A percentile compares a stretch with the other conserved stretches of the same genome.
Conservation (phyloP, 2,888 invertebrate species). For the Spodoptera exigua region DNA sequence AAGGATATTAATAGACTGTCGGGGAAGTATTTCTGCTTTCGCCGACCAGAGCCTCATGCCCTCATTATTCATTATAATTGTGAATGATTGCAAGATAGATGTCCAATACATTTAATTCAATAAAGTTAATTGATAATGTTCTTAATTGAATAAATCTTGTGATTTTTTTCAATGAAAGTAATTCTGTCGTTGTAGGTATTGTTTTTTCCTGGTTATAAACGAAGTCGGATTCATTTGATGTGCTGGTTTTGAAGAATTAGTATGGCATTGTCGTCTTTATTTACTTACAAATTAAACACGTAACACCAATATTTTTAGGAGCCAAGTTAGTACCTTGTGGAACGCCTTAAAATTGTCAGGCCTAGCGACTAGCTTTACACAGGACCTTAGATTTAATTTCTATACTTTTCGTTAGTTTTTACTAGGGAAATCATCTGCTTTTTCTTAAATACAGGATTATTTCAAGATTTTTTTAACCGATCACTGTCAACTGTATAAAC, state of each 20-base stretch:
- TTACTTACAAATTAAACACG: neutral
- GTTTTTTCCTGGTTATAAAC: no score
- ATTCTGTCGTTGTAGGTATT: neutral
- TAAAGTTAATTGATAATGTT: conserved; percentile 49
- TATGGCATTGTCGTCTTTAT: conserved; percentile 3
- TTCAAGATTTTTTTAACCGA: no score
- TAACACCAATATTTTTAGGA: neutral
- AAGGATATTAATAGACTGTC: conserved; percentile 42
- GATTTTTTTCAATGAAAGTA: conserved; percentile 49
- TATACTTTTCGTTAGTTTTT: no score
- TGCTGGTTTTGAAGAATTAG: no score
- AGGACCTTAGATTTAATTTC: no score
- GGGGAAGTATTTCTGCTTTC: conserved; percentile 45
- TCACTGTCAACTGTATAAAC: no score
- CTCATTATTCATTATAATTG: conserved; percentile 46
- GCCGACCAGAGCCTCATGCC: conserved; percentile 31
- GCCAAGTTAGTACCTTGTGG: conserved; percentile 10
- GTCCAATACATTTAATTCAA: conserved; percentile 51
- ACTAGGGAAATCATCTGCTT: no score
- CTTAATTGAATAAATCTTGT: conserved; percentile 41
- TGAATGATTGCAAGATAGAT: conserved; percentile 47
- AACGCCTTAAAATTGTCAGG: neutral
- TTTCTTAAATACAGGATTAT: no score
- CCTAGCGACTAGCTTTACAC: no score
- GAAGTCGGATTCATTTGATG: neutral